Base-by-base conservation (phyloP, 2,797 vertebrate genomes). In the Danio jaintianensis region DNA sequence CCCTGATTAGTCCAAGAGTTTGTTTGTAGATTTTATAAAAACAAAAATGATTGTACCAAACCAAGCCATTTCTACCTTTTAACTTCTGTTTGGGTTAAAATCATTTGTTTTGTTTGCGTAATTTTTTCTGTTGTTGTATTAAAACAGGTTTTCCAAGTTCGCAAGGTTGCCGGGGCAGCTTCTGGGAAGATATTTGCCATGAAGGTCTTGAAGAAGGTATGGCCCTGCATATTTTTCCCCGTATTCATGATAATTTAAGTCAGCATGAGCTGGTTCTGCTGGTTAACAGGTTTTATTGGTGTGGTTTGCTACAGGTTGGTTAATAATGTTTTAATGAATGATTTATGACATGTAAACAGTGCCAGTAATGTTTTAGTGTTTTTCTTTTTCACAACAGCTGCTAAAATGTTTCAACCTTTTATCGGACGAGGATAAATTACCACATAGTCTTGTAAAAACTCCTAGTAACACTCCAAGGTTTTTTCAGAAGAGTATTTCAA, bases 161-260 rank as follows among this genome's bases (percentile, higher is more conserved):
- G 96, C 63, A 98, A 98, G 92, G 96, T 98, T 63, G 92, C 95
- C 0, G 97, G 97, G 83, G 91, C 94, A 63, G 94, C 95, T 87
- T 95, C 95, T 2, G 96, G 96, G 86, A 98, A 97, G 86, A 98
- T 98, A 90, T 99, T 98, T 93, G 97, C 97, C 48, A 98, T 98
- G 97, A 98, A 99, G 84, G 96, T 99, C 86, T 94, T 99, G 86
- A 98, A 98, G 92, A 99, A 98, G 95, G 97, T 98, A 91, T 75
- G 92, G 59, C 77, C 36, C 5, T 48, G 4, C 12, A 4, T 61
- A 74, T 80, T 58, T 56, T 40, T 16, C 52, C 61, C 16, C 70
- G 67, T 9, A 52, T 42, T 16, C 4, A 13, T 42, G 36, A 42
- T 13, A 53, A 64, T 12, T n/a, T 12, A 12, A 22, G 45, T 38